These are phyloP conservation scores for Drosophila bocki DNA, from an alignment of 1,140 invertebrate species.

Conservation along the genomic window DNA sequence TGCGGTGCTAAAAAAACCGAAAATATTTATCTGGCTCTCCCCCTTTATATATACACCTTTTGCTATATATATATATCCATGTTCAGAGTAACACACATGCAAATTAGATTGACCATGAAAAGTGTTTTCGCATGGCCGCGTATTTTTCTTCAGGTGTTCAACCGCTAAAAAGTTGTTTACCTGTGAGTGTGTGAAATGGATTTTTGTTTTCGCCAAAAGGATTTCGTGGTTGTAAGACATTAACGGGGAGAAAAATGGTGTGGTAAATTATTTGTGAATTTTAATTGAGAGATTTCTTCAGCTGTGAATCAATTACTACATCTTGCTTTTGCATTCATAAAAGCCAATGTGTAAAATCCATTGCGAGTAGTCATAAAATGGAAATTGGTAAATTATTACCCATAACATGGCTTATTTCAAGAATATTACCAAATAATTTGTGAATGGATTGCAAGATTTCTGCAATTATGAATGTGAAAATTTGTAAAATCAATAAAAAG, in stretches of 20 bases:
- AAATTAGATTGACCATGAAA: slow-evolving; percentile 65
- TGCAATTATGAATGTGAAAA: slow-evolving; percentile 5
- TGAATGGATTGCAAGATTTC: slow-evolving; percentile 2
- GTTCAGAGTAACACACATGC: slow-evolving; percentile 50
- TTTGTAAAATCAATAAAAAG: not conserved
- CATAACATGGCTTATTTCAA: slow-evolving; percentile 1
- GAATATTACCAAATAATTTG: not conserved
- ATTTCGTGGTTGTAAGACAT: slow-evolving; percentile 23
- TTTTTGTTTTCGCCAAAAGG: slow-evolving; percentile 47
- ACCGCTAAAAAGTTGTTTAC: slow-evolving; percentile 23
- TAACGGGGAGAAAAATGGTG: slow-evolving; percentile 2
- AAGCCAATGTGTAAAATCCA: slow-evolving; percentile 12
- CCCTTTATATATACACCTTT: not conserved
- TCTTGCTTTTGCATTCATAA: not conserved
- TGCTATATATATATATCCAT: slow-evolving; percentile 14
- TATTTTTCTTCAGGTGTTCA: slow-evolving; percentile 49
- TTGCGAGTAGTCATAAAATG: slow-evolving; percentile 2
- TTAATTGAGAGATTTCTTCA: slow-evolving; percentile 29
- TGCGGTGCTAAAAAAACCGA: not conserved
- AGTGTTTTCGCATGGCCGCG: slow-evolving; percentile 47
- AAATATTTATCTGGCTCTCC: not conserved
- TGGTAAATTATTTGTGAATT: slow-evolving; percentile 1
- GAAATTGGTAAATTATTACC: not conserved
- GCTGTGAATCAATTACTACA: slow-evolving; percentile 18
- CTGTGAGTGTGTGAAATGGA: slow-evolving; percentile 37